These are phyloP conservation scores for Arctia plantaginis DNA, from an alignment of 2,888 invertebrate species.

Conservation along the genomic window DNA sequence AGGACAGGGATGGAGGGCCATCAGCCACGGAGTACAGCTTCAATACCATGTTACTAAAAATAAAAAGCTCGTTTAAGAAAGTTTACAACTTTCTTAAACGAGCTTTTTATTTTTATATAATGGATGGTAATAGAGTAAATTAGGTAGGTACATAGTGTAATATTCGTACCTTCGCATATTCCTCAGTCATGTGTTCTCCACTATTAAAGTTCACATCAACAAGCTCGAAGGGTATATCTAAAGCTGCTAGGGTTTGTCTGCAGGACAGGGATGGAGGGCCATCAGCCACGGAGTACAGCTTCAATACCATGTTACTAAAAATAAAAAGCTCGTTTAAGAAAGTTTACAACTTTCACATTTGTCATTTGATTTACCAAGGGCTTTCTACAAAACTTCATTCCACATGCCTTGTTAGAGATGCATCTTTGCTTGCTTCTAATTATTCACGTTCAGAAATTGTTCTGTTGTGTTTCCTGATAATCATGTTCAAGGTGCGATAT, in stretches of 20 bases:
- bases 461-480: not conserved
- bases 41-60: conserved; percentile 74
- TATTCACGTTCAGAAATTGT: not conserved
- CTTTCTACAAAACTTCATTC: not conserved
- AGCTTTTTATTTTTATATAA: no score
- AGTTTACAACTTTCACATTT: not conserved
- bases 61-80: not conserved
- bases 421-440: not conserved
- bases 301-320: conserved; percentile 79
- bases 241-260: conserved; percentile 88
- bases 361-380: not conserved
- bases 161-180: conserved; percentile 88
- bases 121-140: not conserved
- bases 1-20: conserved; percentile 92
- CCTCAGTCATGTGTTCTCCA: conserved; percentile 91
- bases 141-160: not conserved
- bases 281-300: conserved; percentile 91
- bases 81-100: not conserved
- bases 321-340: conserved; percentile 7
- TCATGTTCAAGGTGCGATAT: no score
- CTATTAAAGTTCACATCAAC: conserved; percentile 89
- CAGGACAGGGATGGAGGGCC: conserved; percentile 93
- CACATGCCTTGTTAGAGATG: not conserved
- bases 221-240: conserved; percentile 88
- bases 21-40: conserved; percentile 91